phyloP scores from a whole-genome alignment of 37 sponge, comb jelly and placozoan genomes.

The Mnemiopsis leidyi region DNA sequence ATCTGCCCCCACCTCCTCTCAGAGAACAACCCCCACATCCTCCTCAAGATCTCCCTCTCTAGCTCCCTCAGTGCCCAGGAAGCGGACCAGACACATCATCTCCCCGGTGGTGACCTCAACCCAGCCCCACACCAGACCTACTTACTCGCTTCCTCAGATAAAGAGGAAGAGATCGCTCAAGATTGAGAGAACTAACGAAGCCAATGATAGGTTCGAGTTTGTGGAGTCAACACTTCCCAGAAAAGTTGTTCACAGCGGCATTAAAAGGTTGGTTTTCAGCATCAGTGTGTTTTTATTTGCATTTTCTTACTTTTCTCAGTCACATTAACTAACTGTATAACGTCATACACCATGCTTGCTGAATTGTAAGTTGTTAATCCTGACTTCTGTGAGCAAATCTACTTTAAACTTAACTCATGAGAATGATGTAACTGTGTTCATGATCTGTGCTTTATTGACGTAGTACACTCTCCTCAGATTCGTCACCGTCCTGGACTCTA shows the following conservation, averaged over 20 bases:
- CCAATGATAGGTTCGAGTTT: constrained; percentile 34
- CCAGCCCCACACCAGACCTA: neutral
- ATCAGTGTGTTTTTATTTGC: neutral
- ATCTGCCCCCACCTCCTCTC: neutral
- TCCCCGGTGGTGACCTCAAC: constrained; percentile 12
- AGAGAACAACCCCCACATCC: neutral
- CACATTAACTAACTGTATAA: neutral
- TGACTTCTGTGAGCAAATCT: too few species aligned
- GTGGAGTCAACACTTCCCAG: neutral
- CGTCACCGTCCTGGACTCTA: neutral
- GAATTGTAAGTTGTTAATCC: neutral
- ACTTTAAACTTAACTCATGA: too few species aligned
- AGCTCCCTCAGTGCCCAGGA: neutral
- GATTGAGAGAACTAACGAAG: neutral
- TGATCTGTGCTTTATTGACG: neutral
- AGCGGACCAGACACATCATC: constrained; percentile 11
- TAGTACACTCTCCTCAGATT: neutral
- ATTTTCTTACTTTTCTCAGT: neutral
- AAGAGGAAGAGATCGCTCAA: constrained; percentile 49
- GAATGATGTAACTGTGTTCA: too few species aligned
- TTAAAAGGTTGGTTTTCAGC: neutral
- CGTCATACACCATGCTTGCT: neutral
- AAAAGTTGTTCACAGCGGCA: neutral
- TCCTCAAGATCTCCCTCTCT: neutral
- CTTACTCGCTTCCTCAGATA: constrained; percentile 6